Evolutionary conservation across 2,797 vertebrate genomes (phyloP).

Genomic region (Hemitrygon akajei): DNA sequence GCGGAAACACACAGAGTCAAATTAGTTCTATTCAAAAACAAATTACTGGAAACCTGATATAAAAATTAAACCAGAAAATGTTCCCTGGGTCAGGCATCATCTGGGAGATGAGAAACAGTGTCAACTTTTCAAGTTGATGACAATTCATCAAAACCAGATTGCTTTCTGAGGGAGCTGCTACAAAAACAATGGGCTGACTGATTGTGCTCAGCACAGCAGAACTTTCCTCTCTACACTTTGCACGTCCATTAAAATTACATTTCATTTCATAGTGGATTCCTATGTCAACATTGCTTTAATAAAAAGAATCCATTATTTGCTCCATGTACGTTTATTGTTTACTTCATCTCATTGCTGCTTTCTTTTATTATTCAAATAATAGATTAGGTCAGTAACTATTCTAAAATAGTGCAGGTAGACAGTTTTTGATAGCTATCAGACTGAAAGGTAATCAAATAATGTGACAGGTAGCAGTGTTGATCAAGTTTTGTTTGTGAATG

Average conservation of each 20-base stretch:
- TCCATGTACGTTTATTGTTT: not conserved
- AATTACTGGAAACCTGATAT: too few species aligned
- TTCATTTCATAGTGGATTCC: not conserved
- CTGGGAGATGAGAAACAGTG: too few species aligned
- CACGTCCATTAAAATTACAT: not conserved
- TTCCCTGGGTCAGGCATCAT: too few species aligned
- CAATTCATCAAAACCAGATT: not conserved
- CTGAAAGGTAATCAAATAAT: not conserved
- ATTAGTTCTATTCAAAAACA: too few species aligned
- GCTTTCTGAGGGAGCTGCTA: not conserved
- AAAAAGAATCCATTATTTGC: slow-evolving; percentile 1
- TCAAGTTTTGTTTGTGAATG: not conserved
- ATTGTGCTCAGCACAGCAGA: too few species aligned
- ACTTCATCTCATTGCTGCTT: not conserved
- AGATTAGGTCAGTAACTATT: slow-evolving; percentile 5
- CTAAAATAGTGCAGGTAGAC: not conserved
- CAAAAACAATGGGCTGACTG: not conserved
- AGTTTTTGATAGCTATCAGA: not conserved
- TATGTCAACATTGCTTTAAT: not conserved
- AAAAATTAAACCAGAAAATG: too few species aligned
- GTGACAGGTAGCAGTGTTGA: not conserved
- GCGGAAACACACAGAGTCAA: too few species aligned
- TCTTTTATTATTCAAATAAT: not conserved
- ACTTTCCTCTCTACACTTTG: not conserved
- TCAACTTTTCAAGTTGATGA: too few species aligned